Evolutionary conservation across 92 coral and sea anemone species (phyloP), one percentile per base, ranked within the genome.

Genomic region (Chrysogorgia sp.): DNA sequence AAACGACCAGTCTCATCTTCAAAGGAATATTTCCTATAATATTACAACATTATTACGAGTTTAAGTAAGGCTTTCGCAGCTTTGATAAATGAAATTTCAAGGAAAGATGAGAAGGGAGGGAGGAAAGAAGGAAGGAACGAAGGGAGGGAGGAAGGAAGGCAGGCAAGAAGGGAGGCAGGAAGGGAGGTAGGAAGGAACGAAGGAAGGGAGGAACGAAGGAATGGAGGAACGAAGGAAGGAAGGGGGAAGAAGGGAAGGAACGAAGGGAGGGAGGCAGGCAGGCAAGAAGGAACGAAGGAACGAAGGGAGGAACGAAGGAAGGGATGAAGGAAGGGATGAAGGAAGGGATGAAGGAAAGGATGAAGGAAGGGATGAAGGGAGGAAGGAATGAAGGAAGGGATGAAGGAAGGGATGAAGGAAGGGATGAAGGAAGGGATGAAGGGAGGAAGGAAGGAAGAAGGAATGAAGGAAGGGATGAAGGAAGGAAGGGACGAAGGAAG

Each of bases 91-190:
- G 22, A 21, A 6, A 33, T 32, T 19, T 13, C 34, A 21, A 12
- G 34, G 34, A 19, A 21, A 14, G 68, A 35, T 28, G 6, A 28
- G 37, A 61, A 1, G 34, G 34, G n/a, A 9, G 13, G 34, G 21
- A 28, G 23, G 15, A 66, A 34, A 1, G 17, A 30, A 0, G 40
- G 34, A 28, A 29, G 0, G 15, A 4, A 23, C 0, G 35, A 21
- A 25, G 0, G 9, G 9, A 14, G 28, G 4, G 1, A 59, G 37
- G 28, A 0, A 15, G 28, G 12, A 25, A 22, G 17, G 4, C 13
- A 65, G 3, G 55, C 23, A 79, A 22, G 31, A 45, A 26, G 59
- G 50, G 33, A 25, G 47, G 33, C 25, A 59, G 52, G 58, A 76
- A 24, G 0, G 19, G 12, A 60, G 49, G 33, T 1, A 48, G 21